Conservation (phyloP, 1,140 invertebrate genomes). For the Papilio dardanus region DNA sequence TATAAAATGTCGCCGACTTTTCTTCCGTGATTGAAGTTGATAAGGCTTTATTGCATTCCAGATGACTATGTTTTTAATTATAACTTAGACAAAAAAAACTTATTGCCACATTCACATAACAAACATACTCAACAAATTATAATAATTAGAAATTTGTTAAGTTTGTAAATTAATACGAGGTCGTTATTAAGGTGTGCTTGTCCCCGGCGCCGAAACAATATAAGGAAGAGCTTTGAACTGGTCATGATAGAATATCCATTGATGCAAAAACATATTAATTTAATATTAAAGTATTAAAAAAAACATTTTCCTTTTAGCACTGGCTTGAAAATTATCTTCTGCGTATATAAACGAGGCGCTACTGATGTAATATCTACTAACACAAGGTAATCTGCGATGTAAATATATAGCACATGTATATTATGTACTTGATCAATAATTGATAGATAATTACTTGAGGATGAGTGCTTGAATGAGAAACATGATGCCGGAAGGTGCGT, state of each 20-base stretch:
- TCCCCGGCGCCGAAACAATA: neutral
- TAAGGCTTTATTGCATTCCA: slow-evolving; percentile 12
- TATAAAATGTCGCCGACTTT: neutral
- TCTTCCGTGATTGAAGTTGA: slow-evolving; percentile 12
- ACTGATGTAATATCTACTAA: neutral
- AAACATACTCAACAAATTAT: neutral
- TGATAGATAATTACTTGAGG: slow-evolving; percentile 64
- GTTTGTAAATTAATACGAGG: too few species aligned
- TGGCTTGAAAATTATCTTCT: neutral
- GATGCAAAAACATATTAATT: neutral
- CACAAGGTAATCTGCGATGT: neutral
- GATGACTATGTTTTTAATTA: neutral
- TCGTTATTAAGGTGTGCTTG: neutral
- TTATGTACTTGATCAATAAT: slow-evolving; percentile 1
- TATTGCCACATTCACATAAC: neutral
- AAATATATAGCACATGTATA: neutral
- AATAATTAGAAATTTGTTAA: neutral
- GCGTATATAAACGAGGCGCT: neutral
- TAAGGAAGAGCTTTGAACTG: neutral
- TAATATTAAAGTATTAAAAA: neutral
- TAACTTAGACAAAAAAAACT: neutral
- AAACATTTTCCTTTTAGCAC: neutral
- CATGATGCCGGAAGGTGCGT: slow-evolving; percentile 76
- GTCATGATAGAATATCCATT: too few species aligned
- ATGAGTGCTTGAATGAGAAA: slow-evolving; percentile 75